Percentiles rank a stretch among this genome's conserved stretches.
Evolutionary conservation across 2,888 invertebrate species (phyloP).

Genomic region (Lomographa bimaculata): DNA sequence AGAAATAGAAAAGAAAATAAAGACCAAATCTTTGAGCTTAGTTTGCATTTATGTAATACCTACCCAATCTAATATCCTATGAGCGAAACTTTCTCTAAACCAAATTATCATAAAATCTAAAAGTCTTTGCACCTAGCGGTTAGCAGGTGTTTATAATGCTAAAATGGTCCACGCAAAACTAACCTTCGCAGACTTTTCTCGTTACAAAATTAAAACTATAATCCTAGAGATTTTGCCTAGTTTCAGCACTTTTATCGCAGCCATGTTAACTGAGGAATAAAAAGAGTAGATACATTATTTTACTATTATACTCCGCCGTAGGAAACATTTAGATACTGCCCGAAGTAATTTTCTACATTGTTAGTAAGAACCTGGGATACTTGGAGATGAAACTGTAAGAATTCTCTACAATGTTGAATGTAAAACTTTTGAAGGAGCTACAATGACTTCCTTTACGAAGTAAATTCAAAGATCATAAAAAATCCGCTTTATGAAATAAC

Average conservation of each 20-base stretch:
- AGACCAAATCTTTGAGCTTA: no score
- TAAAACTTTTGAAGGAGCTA: no score
- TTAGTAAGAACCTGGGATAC: no score
- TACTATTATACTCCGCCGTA: not conserved
- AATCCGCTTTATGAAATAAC: not conserved
- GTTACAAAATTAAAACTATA: conserved; percentile 38
- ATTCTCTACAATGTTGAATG: not conserved
- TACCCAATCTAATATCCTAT: no score
- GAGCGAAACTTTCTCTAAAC: no score
- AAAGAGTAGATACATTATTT: conserved; percentile 5
- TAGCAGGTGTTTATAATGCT: conserved; percentile 16
- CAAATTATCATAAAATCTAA: not conserved
- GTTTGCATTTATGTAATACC: no score
- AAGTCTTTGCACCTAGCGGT: conserved; percentile 1
- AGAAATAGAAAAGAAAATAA: no score
- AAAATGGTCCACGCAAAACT: conserved; percentile 18
- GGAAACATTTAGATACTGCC: conserved; percentile 1
- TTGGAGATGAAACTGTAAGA: no score
- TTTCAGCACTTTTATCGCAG: conserved; percentile 18
- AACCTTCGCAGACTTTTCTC: conserved; percentile 28
- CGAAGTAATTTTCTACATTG: no score
- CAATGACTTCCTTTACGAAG: no score
- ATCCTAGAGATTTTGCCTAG: conserved; percentile 27
- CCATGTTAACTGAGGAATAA: conserved; percentile 18
- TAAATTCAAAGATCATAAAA: conserved; percentile 1